phyloP scores from a whole-genome alignment of 1,140 invertebrate genomes.

The Nomia melanderi region DNA sequence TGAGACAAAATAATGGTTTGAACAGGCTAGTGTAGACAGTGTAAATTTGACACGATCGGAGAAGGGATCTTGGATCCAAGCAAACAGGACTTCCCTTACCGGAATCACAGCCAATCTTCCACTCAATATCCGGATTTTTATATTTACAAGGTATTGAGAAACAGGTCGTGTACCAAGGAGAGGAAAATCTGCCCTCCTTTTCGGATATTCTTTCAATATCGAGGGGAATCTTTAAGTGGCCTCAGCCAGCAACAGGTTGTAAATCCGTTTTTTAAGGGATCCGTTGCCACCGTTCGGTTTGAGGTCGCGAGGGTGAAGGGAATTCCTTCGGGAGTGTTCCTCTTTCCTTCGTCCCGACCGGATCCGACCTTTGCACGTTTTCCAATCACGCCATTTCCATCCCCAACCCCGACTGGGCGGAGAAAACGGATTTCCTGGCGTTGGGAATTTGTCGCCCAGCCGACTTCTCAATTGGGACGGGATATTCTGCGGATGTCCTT shows the following conservation, averaged over 20 bases:
- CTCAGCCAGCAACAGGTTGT: constrained; percentile 80
- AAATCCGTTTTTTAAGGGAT: constrained; percentile 81
- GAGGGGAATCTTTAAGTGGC: constrained; percentile 81
- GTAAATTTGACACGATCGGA: background rate
- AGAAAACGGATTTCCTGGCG: constrained; percentile 66
- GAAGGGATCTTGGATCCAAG: background rate
- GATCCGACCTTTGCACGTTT: constrained; percentile 74
- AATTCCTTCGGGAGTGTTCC: constrained; percentile 76
- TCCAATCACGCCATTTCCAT: constrained; percentile 75
- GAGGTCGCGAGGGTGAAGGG: constrained; percentile 76
- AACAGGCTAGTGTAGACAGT: background rate
- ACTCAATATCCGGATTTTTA: constrained; percentile 76
- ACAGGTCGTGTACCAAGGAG: constrained; percentile 48
- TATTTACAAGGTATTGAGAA: constrained; percentile 76
- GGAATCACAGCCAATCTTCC: constrained; percentile 51
- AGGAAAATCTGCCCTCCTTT: constrained; percentile 65
- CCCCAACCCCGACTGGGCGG: constrained; percentile 28
- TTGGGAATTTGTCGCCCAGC: constrained; percentile 47
- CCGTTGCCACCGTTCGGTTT: constrained; percentile 74
- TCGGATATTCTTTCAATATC: constrained; percentile 81
- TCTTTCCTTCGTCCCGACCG: constrained; percentile 46
- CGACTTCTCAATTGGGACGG: constrained; percentile 28
- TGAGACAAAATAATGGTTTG: no score
- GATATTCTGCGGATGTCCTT: background rate
- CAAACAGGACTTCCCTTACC: background rate